Percentiles rank a stretch among this genome's conserved stretches.
Evolutionary conservation across 2,113 vertebrate genomes (phyloP).

Genomic region (Cebus imitator): DNA sequence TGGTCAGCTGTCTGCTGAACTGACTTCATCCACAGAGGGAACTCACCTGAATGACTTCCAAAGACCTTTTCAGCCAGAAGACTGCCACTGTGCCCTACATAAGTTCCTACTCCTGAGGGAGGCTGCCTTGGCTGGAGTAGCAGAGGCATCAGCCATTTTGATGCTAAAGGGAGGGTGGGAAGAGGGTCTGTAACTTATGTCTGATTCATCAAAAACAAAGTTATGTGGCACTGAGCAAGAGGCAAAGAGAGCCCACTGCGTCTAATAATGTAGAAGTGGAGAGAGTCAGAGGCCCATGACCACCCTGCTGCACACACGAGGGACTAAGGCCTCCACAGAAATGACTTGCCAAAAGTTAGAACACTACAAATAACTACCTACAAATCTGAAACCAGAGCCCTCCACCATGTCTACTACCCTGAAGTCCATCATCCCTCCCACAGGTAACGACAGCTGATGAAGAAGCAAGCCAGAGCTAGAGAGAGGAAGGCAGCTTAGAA

Average conservation of each 20-base stretch:
- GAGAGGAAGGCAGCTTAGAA: background rate
- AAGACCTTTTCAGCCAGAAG: background rate
- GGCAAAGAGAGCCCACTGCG: background rate
- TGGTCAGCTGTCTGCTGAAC: background rate
- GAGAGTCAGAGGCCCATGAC: too few relatives aligned
- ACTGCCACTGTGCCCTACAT: accelerated
- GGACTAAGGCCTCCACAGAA: background rate
- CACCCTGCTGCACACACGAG: background rate
- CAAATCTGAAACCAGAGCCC: accelerated
- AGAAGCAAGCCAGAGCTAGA: too few relatives aligned
- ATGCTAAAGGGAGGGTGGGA: too few relatives aligned
- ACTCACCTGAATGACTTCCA: background rate
- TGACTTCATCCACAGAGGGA: background rate
- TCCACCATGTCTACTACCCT: background rate
- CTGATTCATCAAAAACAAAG: background rate
- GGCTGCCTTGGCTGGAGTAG: background rate
- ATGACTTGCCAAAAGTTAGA: background rate
- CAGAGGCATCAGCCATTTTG: accelerated
- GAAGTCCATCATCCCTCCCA: background rate
- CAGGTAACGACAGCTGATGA: accelerated
- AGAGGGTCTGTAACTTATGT: background rate
- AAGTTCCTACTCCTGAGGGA: background rate
- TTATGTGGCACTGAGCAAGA: background rate
- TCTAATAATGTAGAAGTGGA: background rate
- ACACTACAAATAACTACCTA: accelerated